phyloP scores from a whole-genome alignment of 2,797 vertebrate species.

The Parauchenoglanis ngamensis region DNA sequence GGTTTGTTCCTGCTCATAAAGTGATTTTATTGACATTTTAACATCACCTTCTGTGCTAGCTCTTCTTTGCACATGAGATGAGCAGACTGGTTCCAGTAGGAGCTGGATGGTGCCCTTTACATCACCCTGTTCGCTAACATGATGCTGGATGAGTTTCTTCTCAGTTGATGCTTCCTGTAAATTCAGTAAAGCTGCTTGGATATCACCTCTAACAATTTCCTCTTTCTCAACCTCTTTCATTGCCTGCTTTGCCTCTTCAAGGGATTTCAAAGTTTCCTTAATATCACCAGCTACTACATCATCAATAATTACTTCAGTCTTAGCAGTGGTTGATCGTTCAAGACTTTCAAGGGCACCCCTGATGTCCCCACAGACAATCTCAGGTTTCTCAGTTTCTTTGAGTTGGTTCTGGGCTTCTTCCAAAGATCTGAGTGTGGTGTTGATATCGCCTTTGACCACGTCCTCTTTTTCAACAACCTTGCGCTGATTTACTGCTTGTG shows the following conservation, averaged over 20 bases:
- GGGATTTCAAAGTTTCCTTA: conserved; percentile 81
- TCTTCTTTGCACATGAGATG: conserved; percentile 67
- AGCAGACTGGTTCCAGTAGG: conserved; percentile 73
- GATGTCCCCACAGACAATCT: conserved; percentile 81
- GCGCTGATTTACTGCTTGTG: conserved; percentile 81
- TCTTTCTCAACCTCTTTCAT: conserved; percentile 81
- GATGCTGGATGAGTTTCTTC: conserved; percentile 74
- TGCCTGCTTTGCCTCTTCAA: conserved; percentile 80
- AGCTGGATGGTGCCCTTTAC: conserved; percentile 77
- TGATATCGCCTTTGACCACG: conserved; percentile 81
- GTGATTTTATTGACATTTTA: conserved; percentile 76
- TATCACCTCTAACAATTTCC: conserved; percentile 75
- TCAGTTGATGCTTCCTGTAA: conserved; percentile 74
- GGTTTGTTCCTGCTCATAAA: conserved; percentile 71
- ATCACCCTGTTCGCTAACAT: conserved; percentile 75
- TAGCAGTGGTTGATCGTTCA: conserved; percentile 81
- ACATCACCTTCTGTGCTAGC: conserved; percentile 71
- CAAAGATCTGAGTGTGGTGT: conserved; percentile 80
- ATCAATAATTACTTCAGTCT: conserved; percentile 77
- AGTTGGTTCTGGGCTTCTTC: conserved; percentile 79
- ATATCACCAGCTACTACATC: conserved; percentile 84
- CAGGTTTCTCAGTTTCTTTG: conserved; percentile 80
- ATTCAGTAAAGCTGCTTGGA: conserved; percentile 72
- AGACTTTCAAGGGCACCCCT: conserved; percentile 82
- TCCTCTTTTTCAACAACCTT: conserved; percentile 81